phyloP scores from a whole-genome alignment of 2,888 invertebrate genomes.

The Cosmia trapezina region DNA sequence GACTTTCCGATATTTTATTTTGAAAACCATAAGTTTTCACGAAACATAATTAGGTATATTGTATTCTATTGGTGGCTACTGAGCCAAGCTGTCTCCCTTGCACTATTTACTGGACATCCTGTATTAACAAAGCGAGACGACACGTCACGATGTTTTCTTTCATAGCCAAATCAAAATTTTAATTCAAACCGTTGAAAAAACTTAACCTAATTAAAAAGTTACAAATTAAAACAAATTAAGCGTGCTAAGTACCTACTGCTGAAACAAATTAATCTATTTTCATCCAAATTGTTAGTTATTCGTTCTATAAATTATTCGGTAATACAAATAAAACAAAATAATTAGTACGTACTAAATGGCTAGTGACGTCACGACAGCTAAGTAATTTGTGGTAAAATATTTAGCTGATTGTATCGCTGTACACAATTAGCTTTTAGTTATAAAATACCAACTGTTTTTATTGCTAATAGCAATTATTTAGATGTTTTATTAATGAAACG shows the following conservation, averaged over 20 bases:
- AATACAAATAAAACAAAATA: slow-evolving; percentile 48
- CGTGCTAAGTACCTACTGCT: slow-evolving; percentile 31
- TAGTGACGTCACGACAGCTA: slow-evolving; percentile 39
- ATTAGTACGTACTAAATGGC: slow-evolving; percentile 47
- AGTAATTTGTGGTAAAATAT: slow-evolving; percentile 55
- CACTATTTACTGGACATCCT: too few relatives aligned
- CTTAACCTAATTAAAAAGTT: slow-evolving; percentile 21
- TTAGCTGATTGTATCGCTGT: slow-evolving; percentile 62
- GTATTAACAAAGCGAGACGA: not conserved
- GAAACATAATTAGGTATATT: not conserved
- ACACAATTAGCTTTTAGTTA: slow-evolving; percentile 47
- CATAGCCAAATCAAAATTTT: not conserved
- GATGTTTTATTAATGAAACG: slow-evolving; percentile 8
- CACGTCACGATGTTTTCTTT: not conserved
- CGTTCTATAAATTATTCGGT: slow-evolving; percentile 45
- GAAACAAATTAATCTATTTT: slow-evolving; percentile 32
- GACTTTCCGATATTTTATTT: not conserved
- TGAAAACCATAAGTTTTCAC: not conserved
- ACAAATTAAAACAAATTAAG: slow-evolving; percentile 33
- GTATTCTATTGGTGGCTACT: not conserved
- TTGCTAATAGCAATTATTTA: slow-evolving; percentile 3
- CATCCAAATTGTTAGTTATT: slow-evolving; percentile 22
- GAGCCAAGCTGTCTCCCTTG: not conserved
- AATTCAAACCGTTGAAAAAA: not conserved
- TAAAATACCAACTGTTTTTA: slow-evolving; percentile 34